A percentile compares a stretch with the other conserved stretches of the same genome.
phyloP scores from a whole-genome alignment of 2,113 vertebrate genomes.

The Lamprotornis superbus region DNA sequence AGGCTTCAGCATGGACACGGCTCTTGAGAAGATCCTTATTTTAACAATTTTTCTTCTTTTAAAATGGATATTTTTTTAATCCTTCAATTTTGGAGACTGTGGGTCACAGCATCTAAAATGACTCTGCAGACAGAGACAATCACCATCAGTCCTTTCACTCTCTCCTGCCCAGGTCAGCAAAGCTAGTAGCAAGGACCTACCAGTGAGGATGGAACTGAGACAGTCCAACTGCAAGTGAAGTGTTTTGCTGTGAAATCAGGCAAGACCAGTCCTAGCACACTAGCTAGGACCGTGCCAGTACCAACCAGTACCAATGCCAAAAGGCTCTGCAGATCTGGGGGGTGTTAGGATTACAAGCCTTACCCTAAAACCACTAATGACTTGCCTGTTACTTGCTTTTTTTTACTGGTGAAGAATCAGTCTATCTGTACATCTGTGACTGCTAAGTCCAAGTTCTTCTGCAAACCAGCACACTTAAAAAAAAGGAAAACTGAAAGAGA shows the following conservation, averaged over 20 bases:
- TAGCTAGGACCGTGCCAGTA: neutral
- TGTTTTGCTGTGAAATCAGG: neutral
- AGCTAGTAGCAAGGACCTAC: neutral
- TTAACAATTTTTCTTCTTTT: neutral
- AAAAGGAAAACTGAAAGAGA: neutral
- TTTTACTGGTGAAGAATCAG: neutral
- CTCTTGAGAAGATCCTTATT: neutral
- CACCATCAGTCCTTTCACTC: neutral
- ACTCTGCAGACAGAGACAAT: neutral
- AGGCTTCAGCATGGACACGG: neutral
- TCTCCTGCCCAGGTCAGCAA: neutral
- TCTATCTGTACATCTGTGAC: neutral
- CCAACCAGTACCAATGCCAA: neutral
- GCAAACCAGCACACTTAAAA: neutral
- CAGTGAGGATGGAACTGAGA: neutral
- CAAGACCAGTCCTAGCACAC: neutral
- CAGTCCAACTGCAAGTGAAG: neutral
- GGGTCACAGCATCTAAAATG: neutral
- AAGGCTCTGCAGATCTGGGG: neutral
- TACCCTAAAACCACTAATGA: neutral
- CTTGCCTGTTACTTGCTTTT: neutral
- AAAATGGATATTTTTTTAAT: neutral
- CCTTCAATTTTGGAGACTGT: neutral
- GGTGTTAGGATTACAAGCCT: rapidly evolving
- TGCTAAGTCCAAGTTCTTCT: neutral